These are phyloP conservation scores for Sitta europaea DNA, from an alignment of 2,113 vertebrate species.

Conservation along the genomic window DNA sequence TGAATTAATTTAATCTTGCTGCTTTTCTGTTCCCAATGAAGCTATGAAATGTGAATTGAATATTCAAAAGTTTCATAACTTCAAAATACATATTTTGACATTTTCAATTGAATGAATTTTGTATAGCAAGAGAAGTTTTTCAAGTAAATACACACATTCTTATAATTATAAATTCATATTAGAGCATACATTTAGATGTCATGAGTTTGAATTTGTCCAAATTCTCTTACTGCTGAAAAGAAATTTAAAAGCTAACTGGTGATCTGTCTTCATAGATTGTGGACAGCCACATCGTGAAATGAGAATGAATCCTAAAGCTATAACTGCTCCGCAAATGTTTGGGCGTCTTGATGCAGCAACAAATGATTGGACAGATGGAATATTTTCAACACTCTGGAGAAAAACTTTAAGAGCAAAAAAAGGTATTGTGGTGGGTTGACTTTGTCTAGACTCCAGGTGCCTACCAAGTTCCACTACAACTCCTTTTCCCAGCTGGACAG, in stretches of 20 bases:
- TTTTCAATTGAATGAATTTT: neutral
- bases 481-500: neutral
- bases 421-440: conserved; percentile 60
- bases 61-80: neutral
- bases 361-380: conserved; percentile 97
- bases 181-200: neutral
- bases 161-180: neutral
- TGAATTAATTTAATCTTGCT: neutral
- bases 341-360: conserved; percentile 92
- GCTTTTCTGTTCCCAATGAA: neutral
- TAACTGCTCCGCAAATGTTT: conserved; percentile 97
- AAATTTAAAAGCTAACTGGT: neutral
- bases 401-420: conserved; percentile 93
- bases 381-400: conserved; percentile 96
- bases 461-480: neutral
- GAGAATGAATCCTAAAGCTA: conserved; percentile 99
- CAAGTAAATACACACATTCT: neutral
- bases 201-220: neutral
- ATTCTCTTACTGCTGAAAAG: neutral
- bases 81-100: neutral
- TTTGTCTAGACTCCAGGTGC: neutral
- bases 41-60: neutral
- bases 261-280: conserved; percentile 76
- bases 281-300: conserved; percentile 92
- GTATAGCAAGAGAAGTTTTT: neutral